Evolutionary conservation across 1,140 invertebrate genomes (phyloP).

Genomic region (Drosophila melanica): DNA sequence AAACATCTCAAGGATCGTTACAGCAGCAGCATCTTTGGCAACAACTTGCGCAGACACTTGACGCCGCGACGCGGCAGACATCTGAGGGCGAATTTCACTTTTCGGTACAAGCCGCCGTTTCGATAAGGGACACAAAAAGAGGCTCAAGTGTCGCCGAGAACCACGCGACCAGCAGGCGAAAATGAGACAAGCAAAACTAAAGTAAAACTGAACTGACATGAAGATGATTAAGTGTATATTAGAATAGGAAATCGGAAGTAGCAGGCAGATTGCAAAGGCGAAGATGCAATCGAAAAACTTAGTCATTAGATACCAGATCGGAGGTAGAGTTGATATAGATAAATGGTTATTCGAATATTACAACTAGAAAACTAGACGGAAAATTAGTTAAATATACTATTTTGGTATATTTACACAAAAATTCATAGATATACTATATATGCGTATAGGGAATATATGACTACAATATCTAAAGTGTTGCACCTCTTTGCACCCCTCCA

Average conservation of each 20-base stretch:
- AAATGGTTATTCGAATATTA: too few relatives aligned
- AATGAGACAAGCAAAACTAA: background rate
- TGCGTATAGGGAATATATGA: background rate
- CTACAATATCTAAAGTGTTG: background rate
- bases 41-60: slow-evolving; percentile 16
- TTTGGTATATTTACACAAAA: too few relatives aligned
- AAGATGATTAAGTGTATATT: background rate
- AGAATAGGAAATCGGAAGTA: slow-evolving; percentile 5
- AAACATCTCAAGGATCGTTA: slow-evolving; percentile 55
- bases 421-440: background rate
- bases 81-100: slow-evolving; percentile 55
- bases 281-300: background rate
- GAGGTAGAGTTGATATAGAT: too few relatives aligned
- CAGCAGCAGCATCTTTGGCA: slow-evolving; percentile 7
- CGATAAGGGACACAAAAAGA: slow-evolving; percentile 49
- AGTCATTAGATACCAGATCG: background rate
- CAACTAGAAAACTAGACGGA: too few relatives aligned
- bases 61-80: slow-evolving; percentile 35
- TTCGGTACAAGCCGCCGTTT: slow-evolving; percentile 55
- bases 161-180: slow-evolving; percentile 49
- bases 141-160: slow-evolving; percentile 51
- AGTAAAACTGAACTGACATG: slow-evolving; percentile 34
- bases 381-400: too few relatives aligned
- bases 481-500: background rate
- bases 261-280: background rate